phyloP scores from a whole-genome alignment of 2,888 invertebrate genomes.

The Drosophila acutilabella region DNA sequence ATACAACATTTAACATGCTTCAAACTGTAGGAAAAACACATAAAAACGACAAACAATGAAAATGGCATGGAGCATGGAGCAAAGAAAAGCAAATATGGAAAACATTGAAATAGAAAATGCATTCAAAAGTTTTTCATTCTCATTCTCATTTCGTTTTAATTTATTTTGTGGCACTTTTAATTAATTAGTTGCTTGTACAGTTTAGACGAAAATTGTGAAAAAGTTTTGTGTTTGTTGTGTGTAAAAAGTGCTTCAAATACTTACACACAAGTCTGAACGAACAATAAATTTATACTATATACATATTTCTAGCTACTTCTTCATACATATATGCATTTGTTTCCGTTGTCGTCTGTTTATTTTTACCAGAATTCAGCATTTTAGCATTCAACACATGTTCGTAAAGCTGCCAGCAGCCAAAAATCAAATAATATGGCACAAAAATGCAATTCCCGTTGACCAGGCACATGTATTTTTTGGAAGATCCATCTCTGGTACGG shows the following conservation, averaged over 20 bases:
- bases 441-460: constrained; percentile 34
- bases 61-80: background rate
- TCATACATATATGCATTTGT: constrained; percentile 8
- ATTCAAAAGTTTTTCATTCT: constrained; percentile 23
- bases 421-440: constrained; percentile 31
- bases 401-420: constrained; percentile 34
- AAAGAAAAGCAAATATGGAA: constrained; percentile 11
- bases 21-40: background rate
- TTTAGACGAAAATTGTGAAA: constrained; percentile 9
- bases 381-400: constrained; percentile 42
- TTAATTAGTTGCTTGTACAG: constrained; percentile 70
- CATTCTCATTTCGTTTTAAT: constrained; percentile 45
- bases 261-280: constrained; percentile 2
- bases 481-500: constrained; percentile 1
- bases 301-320: too few relatives aligned
- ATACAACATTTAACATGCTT: constrained; percentile 51
- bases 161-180: constrained; percentile 65
- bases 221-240: too few relatives aligned
- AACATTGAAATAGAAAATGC: background rate
- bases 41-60: constrained; percentile 10
- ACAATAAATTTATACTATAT: background rate
- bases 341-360: constrained; percentile 13
- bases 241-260: constrained; percentile 15
- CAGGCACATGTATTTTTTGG: constrained; percentile 19
- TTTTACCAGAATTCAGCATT: constrained; percentile 16